Evolutionary conservation across 2,888 invertebrate genomes (phyloP).

Genomic region (Agriopis leucophaearia): DNA sequence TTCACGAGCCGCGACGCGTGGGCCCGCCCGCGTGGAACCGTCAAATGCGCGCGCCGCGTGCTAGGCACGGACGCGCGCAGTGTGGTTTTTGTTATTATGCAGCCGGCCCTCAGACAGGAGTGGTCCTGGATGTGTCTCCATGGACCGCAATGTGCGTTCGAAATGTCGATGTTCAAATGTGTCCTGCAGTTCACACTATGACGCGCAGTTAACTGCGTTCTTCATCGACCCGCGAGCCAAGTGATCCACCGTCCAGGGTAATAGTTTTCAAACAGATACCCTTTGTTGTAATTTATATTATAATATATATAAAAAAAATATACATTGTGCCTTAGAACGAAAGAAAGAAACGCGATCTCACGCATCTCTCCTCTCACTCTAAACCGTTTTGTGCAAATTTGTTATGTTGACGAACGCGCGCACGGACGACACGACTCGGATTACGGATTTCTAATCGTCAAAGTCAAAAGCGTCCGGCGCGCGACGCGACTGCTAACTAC

Average conservation of each 20-base stretch:
- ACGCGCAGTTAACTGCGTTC: constrained; percentile 71
- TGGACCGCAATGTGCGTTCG: constrained; percentile 87
- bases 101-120: constrained; percentile 81
- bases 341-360: too few species aligned
- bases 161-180: constrained; percentile 87
- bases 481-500: too few species aligned
- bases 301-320: too few species aligned
- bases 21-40: constrained; percentile 40
- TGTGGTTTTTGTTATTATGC: constrained; percentile 41
- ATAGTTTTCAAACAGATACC: constrained; percentile 43
- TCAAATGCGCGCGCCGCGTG: constrained; percentile 49
- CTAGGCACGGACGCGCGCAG: constrained; percentile 40
- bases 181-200: constrained; percentile 81
- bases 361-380: too few species aligned
- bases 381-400: too few species aligned
- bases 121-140: constrained; percentile 77
- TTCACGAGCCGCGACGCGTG: too few species aligned
- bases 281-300: too few species aligned
- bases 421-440: too few species aligned
- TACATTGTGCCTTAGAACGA: too few species aligned
- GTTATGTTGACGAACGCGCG: too few species aligned
- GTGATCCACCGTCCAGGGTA: constrained; percentile 85
- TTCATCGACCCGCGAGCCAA: constrained; percentile 81
- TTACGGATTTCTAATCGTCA: too few species aligned
- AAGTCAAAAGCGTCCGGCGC: too few species aligned